Evolutionary conservation across 2,888 invertebrate genomes (phyloP).

Genomic region (Chironomus tentans): DNA sequence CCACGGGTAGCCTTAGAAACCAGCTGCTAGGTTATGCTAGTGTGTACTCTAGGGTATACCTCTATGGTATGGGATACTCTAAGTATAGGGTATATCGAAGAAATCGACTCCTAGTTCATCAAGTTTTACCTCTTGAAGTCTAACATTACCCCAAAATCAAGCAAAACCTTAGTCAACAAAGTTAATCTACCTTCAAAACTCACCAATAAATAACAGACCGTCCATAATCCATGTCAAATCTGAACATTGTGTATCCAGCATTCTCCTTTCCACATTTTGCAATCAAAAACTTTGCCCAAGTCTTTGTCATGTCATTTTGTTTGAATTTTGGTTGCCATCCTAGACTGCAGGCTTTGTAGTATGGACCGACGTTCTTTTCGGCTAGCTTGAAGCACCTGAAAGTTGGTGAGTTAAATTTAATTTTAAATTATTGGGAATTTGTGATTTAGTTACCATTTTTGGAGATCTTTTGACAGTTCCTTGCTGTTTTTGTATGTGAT

Average conservation of each 20-base stretch:
- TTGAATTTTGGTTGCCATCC: conserved; percentile 61
- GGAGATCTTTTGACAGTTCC: conserved; percentile 37
- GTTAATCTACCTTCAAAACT: conserved; percentile 29
- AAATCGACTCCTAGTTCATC: too few relatives aligned
- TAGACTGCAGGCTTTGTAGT: conserved; percentile 39
- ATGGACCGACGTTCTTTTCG: conserved; percentile 39
- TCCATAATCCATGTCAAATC: conserved; percentile 63
- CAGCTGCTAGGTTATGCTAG: too few relatives aligned
- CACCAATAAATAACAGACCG: conserved; percentile 63
- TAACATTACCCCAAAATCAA: too few relatives aligned
- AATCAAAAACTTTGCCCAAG: conserved; percentile 55
- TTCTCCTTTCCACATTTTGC: conserved; percentile 43
- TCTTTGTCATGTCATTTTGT: conserved; percentile 53
- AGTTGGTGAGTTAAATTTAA: background rate
- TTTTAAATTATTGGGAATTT: background rate
- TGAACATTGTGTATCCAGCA: conserved; percentile 64
- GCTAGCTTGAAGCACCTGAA: conserved; percentile 38
- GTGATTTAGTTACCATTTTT: conserved; percentile 35
- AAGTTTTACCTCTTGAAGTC: too few relatives aligned
- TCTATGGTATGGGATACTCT: too few relatives aligned
- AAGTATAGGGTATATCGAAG: too few relatives aligned
- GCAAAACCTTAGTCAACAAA: too few relatives aligned
- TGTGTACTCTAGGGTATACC: too few relatives aligned
- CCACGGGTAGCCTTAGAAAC: too few relatives aligned
- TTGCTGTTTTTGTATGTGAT: conserved; percentile 31